Conservation (phyloP, 2,113 vertebrate genomes). For the Laticauda laticaudata region DNA sequence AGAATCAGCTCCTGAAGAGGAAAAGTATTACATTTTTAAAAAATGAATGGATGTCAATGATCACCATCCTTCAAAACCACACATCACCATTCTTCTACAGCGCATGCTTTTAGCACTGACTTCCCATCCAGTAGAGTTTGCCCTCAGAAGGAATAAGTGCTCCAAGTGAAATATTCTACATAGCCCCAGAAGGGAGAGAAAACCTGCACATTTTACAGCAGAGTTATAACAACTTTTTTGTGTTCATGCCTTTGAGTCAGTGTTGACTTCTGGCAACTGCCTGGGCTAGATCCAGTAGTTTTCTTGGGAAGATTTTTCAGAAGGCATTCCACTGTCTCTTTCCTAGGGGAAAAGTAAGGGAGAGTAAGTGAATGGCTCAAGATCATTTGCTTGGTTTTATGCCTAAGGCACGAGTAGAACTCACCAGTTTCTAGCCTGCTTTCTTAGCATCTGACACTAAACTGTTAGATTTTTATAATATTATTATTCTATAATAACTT, state of each 20-base stretch:
- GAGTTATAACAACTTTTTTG: neutral
- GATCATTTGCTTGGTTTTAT: neutral
- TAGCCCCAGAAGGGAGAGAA: neutral
- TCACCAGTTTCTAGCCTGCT: neutral
- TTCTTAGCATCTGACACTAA: neutral
- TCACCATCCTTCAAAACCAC: neutral
- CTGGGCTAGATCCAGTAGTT: neutral
- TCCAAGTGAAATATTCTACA: slow-evolving; percentile 20
- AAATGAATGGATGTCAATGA: neutral
- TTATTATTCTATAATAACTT: neutral
- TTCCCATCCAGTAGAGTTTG: neutral
- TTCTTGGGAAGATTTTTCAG: neutral
- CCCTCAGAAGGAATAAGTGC: neutral
- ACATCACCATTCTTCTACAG: neutral
- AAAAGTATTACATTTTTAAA: neutral
- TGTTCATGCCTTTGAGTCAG: neutral
- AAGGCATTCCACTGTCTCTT: neutral
- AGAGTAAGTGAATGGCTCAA: neutral
- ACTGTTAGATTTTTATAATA: neutral
- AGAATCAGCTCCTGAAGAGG: neutral
- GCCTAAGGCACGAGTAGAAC: neutral
- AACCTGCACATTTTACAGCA: neutral
- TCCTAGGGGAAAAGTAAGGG: neutral
- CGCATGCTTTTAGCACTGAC: neutral
- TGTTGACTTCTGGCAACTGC: neutral